phyloP scores from a whole-genome alignment of 2,113 vertebrate species.

The Suncus etruscus region DNA sequence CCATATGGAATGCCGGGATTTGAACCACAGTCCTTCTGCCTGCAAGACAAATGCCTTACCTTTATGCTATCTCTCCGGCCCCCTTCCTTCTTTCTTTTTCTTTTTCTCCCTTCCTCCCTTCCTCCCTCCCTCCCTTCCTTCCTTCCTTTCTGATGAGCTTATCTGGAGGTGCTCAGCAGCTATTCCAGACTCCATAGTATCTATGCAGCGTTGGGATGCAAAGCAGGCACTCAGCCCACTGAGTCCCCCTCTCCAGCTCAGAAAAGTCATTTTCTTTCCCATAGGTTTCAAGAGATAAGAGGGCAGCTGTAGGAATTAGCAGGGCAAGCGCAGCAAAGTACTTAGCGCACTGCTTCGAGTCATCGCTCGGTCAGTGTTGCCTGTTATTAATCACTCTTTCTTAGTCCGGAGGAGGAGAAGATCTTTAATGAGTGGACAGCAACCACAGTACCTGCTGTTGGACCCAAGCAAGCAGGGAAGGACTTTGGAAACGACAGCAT shows the following conservation, averaged over 20 bases:
- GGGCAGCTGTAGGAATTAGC: background rate
- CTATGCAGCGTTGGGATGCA: background rate
- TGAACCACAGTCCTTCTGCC: too few relatives aligned
- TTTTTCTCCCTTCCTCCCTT: too few relatives aligned
- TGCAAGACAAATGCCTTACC: too few relatives aligned
- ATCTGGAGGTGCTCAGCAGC: background rate
- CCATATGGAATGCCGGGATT: too few relatives aligned
- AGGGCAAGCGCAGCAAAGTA: background rate
- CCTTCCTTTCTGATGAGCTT: background rate
- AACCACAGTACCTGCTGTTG: too few relatives aligned
- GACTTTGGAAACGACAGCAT: background rate
- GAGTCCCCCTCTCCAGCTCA: background rate
- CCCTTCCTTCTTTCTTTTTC: too few relatives aligned
- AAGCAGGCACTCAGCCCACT: background rate
- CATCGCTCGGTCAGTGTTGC: background rate
- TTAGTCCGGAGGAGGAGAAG: background rate
- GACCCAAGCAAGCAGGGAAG: background rate
- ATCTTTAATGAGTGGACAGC: background rate
- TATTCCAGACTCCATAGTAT: background rate
- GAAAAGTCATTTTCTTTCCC: background rate
- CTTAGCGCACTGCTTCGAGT: background rate
- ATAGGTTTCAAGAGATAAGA: background rate
- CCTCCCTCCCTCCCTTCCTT: too few relatives aligned
- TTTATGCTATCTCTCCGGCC: too few relatives aligned
- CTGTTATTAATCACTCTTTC: background rate